Conservation (phyloP, 2,888 invertebrate genomes). For the Leptura quadrifasciata region DNA sequence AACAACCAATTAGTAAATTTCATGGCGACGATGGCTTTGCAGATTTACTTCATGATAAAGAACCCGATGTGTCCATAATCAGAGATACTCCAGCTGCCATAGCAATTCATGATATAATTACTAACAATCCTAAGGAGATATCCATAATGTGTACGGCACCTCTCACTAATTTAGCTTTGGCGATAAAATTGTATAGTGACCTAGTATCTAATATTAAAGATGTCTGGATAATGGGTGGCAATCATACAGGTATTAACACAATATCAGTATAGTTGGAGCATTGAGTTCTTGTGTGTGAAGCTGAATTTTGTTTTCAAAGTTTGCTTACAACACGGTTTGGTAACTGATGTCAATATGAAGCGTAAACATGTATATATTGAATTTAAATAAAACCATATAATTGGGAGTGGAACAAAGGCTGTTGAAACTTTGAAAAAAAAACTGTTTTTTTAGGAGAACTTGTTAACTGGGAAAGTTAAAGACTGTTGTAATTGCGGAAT, state of each 20-base stretch:
- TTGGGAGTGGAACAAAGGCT: no score
- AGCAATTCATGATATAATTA: conserved; percentile 78
- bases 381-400: no score
- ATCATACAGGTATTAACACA: conserved; percentile 78
- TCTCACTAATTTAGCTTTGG: conserved; percentile 87
- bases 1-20: conserved; percentile 71
- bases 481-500: no score
- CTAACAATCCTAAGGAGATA: conserved; percentile 76
- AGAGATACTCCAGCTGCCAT: conserved; percentile 74
- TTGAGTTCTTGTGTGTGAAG: no score
- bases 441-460: no score
- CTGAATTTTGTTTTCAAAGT: no score
- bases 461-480: no score
- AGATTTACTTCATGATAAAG: conserved; percentile 75
- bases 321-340: no score
- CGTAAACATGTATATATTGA: no score
- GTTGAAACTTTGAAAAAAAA: no score
- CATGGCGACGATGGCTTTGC: conserved; percentile 85
- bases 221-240: conserved; percentile 87
- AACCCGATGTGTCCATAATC: conserved; percentile 64
- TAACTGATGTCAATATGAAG: no score
- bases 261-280: no score
- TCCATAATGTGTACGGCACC: conserved; percentile 83
- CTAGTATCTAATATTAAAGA: conserved; percentile 80
- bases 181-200: conserved; percentile 81